Base-by-base conservation (phyloP, 2,113 vertebrate species). In the Gulo gulo region DNA sequence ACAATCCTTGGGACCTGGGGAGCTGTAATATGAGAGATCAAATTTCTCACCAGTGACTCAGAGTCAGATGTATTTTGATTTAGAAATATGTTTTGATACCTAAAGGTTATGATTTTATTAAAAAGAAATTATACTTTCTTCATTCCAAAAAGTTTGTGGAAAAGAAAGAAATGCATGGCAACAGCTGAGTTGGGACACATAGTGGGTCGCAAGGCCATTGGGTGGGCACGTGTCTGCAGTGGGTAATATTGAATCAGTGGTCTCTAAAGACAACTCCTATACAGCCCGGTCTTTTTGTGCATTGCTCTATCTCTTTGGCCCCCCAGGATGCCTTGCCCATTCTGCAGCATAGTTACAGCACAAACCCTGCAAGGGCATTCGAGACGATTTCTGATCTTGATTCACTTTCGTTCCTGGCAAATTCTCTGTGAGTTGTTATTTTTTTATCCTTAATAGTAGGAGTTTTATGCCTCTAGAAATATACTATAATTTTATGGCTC, bases 391-490 rank as follows among this genome's bases (percentile, higher is more conserved):
- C 79, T 90, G 29, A 90, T 88, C 92, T 96, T 97, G 89, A 45
- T 95, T 97, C 80, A 84, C 88, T 95, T 95, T 84, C 63, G 29
- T 89, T 96, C 45, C 55, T 81, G 69, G 96, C 31, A 97, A 97
- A 82, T 92, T 97, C 52, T 97, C 86, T 95, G 89, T 79, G 36
- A 91, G 39, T 92, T 55, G 39, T 69, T 97, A 59, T 86, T 89
- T 96, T 93, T 76, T 57, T 8, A 88, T 90, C 50, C 89, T 95
- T 97, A 92, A 94, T 96, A 92, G 89, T 94, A 96, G 63, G 47
- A 50, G 42, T 95, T 95, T 97, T 96, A 94, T 94, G 80, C 63
- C 57, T 97, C 47, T 83, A 97, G 95, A 95, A 95, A 88, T 95
- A 74, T 61, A 95, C 59, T 96, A 52, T 14, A 90, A 59, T 94